phyloP scores from a whole-genome alignment of 2,113 vertebrate genomes.

The Platichthys flesus region DNA sequence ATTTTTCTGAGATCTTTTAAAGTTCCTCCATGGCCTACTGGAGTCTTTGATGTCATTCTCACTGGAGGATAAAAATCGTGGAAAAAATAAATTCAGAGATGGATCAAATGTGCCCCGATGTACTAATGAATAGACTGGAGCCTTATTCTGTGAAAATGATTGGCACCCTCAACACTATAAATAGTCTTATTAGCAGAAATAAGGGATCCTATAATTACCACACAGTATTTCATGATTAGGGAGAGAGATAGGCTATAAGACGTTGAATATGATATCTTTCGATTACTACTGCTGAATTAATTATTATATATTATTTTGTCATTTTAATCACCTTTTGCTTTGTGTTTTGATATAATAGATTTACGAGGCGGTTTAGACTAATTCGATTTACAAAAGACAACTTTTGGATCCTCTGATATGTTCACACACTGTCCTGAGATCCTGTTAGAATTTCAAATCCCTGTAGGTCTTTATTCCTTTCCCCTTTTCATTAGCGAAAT shows the following conservation, averaged over 20 bases:
- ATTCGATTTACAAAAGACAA: slow-evolving; percentile 1
- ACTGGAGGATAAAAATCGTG: slow-evolving; percentile 1
- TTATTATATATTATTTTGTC: neutral
- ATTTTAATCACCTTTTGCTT: neutral
- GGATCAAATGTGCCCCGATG: neutral
- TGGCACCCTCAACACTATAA: neutral
- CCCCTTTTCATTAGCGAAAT: slow-evolving; percentile 32
- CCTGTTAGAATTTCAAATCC: slow-evolving; percentile 17
- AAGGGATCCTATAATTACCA: neutral
- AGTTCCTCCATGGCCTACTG: neutral
- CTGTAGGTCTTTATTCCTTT: slow-evolving; percentile 6
- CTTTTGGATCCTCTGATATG: neutral
- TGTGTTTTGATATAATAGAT: neutral
- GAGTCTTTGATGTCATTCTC: neutral
- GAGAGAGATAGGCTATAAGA: neutral
- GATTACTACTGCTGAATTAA: neutral
- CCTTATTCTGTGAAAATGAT: neutral
- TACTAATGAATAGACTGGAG: neutral
- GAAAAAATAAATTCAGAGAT: neutral
- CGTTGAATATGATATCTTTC: neutral
- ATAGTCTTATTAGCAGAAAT: neutral
- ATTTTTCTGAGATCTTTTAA: neutral
- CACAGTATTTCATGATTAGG: slow-evolving; percentile 1
- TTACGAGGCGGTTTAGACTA: neutral
- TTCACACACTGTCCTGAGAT: neutral